phyloP scores from a whole-genome alignment of 2,888 invertebrate species.

The Cremastinae sp. region DNA sequence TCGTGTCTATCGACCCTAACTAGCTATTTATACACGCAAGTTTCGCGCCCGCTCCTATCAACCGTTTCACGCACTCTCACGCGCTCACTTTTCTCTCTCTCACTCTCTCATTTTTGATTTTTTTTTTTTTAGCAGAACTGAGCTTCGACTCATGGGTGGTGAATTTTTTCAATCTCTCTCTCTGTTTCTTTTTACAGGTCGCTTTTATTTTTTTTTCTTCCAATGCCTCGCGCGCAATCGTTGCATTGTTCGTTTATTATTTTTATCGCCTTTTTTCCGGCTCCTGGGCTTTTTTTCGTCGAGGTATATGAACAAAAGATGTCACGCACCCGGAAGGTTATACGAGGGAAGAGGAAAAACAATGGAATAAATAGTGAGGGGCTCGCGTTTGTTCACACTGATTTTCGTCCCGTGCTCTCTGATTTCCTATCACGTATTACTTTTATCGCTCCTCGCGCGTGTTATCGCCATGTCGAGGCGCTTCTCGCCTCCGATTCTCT shows the following conservation, averaged over 20 bases:
- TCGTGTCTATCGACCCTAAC: constrained; percentile 78
- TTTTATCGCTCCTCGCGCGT: constrained; percentile 19
- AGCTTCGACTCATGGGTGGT: constrained; percentile 25
- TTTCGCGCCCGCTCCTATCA: constrained; percentile 65
- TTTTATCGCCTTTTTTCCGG: neutral
- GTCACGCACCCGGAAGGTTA: constrained; percentile 56
- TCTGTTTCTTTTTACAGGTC: neutral
- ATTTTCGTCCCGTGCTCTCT: constrained; percentile 4
- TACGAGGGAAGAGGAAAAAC: constrained; percentile 5
- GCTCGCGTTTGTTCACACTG: too few species aligned
- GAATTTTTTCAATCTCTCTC: neutral
- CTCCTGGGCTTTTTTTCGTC: neutral
- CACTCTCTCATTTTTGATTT: neutral
- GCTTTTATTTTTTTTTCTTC: constrained; percentile 37
- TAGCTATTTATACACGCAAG: constrained; percentile 76
- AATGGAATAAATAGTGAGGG: constrained; percentile 1
- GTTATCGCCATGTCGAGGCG: neutral
- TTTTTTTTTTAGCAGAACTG: too few species aligned
- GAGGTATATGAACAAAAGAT: neutral
- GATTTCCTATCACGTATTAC: constrained; percentile 42
- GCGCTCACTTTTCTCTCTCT: constrained; percentile 41
- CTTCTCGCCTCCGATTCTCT: too few species aligned
- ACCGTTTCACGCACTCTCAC: constrained; percentile 61
- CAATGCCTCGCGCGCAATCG: constrained; percentile 1
- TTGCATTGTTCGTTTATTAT: constrained; percentile 6